Evolutionary conservation across 1,140 invertebrate species (phyloP), one percentile per base, ranked within the genome.

Genomic region (Caenorhabditis inopinata): DNA sequence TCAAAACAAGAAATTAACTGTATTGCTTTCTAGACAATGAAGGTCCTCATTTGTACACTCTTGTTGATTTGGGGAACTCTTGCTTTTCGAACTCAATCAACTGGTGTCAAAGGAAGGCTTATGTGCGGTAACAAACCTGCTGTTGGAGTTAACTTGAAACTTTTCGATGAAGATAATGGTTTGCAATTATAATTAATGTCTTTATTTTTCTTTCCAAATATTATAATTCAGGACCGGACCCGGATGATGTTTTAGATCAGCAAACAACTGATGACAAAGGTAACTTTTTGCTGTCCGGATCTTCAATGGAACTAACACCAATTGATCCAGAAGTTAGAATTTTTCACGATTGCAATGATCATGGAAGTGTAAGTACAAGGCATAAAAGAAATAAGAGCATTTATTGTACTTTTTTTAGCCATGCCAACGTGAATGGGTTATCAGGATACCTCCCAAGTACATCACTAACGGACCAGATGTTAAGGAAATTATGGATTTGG

Each of bases 371-470:
- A 27, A 51, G 49, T 49, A 42, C 6, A 23, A n/a, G 7, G 32
- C n/a, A 23, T 4, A 58, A 23, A 23, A n/a, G 5, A 7, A 38
- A 23, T 45, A 29, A n/a, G 16, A 75, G 7, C 7, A 29, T 18
- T 0, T 5, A 9, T 18, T 1, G 7, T 2, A 1, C 35, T 68
- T 12, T 21, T 82, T 88, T 76, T 76, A 87, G 83, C 82, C 88
- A 2, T 88, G 87, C 32, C 86, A 88, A 82, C 62, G 87, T 29
- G 87, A 87, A 83, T 88, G 87, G 86, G 79, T 87, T 4, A 88
- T 87, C 75, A 75, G 85, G 23, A 86, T 88, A 73, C 87, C 87
- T 14, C 78, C 85, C 53, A 88, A 88, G 75, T 88, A 88, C 82
- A 88, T 88, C 49, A 48, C 78, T 6, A 80, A 78, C 47, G 86